A percentile compares a stretch with the other conserved stretches of the same genome.
These are phyloP conservation scores for Numenius arquata DNA, from an alignment of 2,113 vertebrate species.

Conservation along the genomic window DNA sequence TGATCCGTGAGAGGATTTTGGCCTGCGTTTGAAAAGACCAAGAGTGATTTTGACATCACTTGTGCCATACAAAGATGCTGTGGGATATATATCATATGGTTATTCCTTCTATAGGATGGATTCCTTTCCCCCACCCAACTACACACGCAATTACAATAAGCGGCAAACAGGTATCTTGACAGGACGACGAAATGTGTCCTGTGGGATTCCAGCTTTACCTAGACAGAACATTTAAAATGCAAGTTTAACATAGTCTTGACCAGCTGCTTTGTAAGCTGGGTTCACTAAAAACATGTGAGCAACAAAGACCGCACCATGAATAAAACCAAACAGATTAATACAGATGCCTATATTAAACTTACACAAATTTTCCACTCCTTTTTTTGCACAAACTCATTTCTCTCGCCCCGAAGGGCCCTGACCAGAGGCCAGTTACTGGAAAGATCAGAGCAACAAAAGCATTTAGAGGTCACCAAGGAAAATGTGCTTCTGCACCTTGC, in stretches of 20 bases:
- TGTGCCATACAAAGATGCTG: neutral
- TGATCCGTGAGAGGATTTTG: slow-evolving; percentile 54
- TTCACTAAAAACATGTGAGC: neutral
- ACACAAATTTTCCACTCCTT: neutral
- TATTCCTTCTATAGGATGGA: neutral
- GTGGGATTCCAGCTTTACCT: neutral
- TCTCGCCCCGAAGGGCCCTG: neutral
- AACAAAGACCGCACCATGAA: neutral
- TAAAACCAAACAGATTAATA: neutral
- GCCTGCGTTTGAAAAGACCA: slow-evolving; percentile 45
- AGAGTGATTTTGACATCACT: neutral
- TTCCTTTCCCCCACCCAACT: neutral
- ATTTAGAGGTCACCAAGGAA: neutral
- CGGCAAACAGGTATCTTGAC: neutral
- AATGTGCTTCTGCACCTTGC: neutral
- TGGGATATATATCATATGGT: neutral
- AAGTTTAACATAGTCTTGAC: rapidly evolving
- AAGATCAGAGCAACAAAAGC: neutral
- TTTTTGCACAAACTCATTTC: neutral
- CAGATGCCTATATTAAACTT: neutral
- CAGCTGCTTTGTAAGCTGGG: neutral
- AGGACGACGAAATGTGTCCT: neutral
- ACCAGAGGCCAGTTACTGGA: neutral
- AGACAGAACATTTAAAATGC: neutral
- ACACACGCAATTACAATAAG: rapidly evolving